Percentiles rank a stretch among this genome's conserved stretches.
Conservation (phyloP, 1,140 invertebrate species). For the Chrysopa pallens region DNA sequence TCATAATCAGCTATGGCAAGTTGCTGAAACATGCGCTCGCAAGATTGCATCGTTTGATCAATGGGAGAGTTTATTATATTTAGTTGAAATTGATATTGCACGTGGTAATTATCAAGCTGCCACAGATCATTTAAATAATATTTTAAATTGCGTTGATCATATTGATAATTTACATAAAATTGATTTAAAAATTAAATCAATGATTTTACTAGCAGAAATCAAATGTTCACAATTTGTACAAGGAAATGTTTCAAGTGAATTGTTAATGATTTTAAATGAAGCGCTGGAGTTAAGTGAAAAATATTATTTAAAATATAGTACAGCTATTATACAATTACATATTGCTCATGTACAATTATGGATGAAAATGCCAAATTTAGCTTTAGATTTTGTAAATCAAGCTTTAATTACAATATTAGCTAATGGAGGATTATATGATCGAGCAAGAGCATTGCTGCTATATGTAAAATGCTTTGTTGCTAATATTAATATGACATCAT, state of each 20-base stretch:
- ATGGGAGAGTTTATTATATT: conserved; percentile 43
- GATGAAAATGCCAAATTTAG: conserved; percentile 54
- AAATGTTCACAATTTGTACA: conserved; percentile 29
- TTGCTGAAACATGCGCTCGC: conserved; percentile 51
- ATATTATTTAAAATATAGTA: conserved; percentile 56
- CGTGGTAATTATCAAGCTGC: conserved; percentile 46
- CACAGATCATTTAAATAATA: conserved; percentile 32
- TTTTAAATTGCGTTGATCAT: conserved; percentile 29
- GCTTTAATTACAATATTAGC: conserved; percentile 52
- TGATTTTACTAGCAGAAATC: conserved; percentile 55
- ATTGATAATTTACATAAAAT: conserved; percentile 30
- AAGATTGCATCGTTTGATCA: conserved; percentile 53
- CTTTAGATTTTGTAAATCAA: conserved; percentile 45
- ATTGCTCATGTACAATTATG: conserved; percentile 55
- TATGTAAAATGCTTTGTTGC: conserved; percentile 51
- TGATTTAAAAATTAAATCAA: conserved; percentile 39
- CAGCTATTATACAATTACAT: conserved; percentile 55
- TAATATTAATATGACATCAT: conserved; percentile 19
- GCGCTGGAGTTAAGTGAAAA: conserved; percentile 49
- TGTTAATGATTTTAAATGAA: conserved; percentile 42
- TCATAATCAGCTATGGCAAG: conserved; percentile 51
- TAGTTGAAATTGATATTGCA: conserved; percentile 45
- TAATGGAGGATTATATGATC: conserved; percentile 65
- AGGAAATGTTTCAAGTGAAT: conserved; percentile 26
- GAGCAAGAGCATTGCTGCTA: conserved; percentile 41